Conservation (phyloP, 2,797 vertebrate genomes). For the Uromys caudimaculatus region DNA sequence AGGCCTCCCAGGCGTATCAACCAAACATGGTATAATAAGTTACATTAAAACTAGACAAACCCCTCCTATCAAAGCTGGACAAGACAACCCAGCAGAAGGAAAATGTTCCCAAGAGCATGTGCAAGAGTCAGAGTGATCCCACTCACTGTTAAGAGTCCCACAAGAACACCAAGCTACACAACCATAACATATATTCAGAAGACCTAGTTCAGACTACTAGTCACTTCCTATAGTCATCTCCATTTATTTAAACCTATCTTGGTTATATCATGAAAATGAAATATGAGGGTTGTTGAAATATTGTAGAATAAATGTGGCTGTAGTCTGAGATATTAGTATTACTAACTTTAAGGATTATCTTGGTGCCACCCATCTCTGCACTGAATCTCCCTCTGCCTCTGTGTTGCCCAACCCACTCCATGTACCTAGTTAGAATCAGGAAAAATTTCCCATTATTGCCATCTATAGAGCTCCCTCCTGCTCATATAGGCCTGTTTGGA, state of each 20-base stretch:
- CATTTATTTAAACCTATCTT: slow-evolving; percentile 49
- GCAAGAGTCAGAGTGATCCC: not conserved
- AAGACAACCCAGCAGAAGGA: not conserved
- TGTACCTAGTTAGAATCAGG: not conserved
- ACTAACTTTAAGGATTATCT: slow-evolving; percentile 47
- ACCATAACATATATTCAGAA: not conserved
- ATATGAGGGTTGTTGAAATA: slow-evolving; percentile 24
- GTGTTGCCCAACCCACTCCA: not conserved
- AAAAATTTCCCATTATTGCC: not conserved
- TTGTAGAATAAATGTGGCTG: not conserved
- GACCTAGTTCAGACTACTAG: not conserved
- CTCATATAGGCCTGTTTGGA: not conserved
- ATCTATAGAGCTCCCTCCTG: not conserved
- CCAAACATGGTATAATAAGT: not conserved
- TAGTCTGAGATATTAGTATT: not conserved
- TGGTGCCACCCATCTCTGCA: not conserved
- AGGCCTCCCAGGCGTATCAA: not conserved
- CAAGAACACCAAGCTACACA: not conserved
- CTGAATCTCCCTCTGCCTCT: not conserved
- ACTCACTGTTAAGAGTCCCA: not conserved
- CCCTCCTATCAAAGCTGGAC: not conserved
- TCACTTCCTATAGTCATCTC: slow-evolving; percentile 16
- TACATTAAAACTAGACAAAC: not conserved
- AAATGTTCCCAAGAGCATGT: not conserved
- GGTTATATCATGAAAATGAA: slow-evolving; percentile 40